Conservation (phyloP, 2,113 vertebrate genomes). For the Pelecanoides urinatrix region DNA sequence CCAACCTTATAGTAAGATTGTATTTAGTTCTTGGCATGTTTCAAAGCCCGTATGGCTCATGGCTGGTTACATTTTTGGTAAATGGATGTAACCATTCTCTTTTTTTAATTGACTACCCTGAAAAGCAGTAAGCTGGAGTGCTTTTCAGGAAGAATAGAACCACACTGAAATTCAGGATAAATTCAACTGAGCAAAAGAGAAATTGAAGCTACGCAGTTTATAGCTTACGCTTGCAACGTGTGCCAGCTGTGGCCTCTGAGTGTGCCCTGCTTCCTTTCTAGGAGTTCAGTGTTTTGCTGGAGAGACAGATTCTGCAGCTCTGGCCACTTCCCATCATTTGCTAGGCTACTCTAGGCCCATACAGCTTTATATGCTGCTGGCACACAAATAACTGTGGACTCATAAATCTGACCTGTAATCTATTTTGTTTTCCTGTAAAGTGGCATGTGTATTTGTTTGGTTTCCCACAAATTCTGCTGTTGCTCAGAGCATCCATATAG, state of each 20-base stretch:
- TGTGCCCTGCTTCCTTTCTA: background rate
- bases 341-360: background rate
- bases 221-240: accelerated
- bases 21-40: background rate
- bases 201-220: background rate
- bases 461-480: background rate
- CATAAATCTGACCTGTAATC: background rate
- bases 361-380: background rate
- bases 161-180: background rate
- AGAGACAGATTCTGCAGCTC: background rate
- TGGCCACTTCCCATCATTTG: background rate
- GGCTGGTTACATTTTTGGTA: background rate
- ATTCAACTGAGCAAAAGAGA: background rate
- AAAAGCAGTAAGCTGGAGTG: background rate
- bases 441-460: background rate
- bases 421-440: background rate
- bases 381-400: background rate
- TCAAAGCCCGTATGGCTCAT: background rate
- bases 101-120: background rate
- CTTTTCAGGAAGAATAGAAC: background rate
- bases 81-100: background rate
- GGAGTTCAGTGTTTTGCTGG: background rate
- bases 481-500: background rate
- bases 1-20: background rate
- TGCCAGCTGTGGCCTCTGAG: background rate